Conservation (phyloP, 2,888 invertebrate species). For the Erpobdella octoculata region DNA sequence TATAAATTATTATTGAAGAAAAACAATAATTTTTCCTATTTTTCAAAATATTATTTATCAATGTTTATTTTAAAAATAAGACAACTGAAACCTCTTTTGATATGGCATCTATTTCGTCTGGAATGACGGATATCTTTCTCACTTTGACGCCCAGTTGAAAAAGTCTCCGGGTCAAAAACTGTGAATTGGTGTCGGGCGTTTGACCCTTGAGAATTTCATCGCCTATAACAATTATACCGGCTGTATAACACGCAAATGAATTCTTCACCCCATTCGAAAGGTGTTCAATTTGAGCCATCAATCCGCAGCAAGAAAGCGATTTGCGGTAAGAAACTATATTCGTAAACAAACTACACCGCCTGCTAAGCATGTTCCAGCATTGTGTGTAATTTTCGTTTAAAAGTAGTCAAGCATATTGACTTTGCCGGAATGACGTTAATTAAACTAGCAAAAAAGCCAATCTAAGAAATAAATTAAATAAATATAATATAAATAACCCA, state of each 20-base stretch:
- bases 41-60: too few species aligned
- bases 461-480: too few species aligned
- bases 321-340: neutral
- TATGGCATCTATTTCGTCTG: slow-evolving; percentile 62
- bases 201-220: slow-evolving; percentile 70
- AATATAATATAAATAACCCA: too few species aligned
- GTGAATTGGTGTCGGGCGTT: slow-evolving; percentile 64
- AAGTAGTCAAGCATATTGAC: neutral
- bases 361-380: neutral
- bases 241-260: slow-evolving; percentile 5
- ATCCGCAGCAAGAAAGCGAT: neutral
- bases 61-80: neutral
- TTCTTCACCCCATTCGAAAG: neutral
- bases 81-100: slow-evolving; percentile 54
- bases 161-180: slow-evolving; percentile 60
- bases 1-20: too few species aligned
- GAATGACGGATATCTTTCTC: slow-evolving; percentile 61
- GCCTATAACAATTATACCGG: slow-evolving; percentile 60
- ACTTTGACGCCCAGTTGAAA: slow-evolving; percentile 62
- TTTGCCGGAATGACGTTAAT: neutral
- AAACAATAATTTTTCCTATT: too few species aligned
- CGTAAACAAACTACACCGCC: neutral
- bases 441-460: too few species aligned
- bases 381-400: neutral
- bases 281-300: neutral